Evolutionary conservation across 2,888 invertebrate genomes (phyloP), one percentile per base, ranked within the genome.

Genomic region (Nesidiocoris tenuis): DNA sequence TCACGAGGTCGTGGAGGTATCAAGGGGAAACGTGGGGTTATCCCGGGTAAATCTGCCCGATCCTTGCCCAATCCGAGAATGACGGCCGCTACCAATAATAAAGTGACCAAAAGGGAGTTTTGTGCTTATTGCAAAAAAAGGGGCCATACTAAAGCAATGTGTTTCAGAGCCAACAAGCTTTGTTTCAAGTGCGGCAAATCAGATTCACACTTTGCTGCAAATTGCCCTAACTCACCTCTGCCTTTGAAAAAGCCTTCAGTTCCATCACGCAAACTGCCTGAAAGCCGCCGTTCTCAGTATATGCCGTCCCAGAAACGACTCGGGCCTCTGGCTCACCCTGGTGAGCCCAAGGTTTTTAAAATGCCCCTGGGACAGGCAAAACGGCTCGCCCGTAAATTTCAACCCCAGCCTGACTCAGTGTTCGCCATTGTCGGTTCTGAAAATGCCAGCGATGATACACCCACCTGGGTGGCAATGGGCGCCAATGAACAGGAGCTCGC

Each of bases 351-450:
- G n/a, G 2, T 65, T 1, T n/a, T 65, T 12, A 65, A 16, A 9
- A 65, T 65, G 65, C 22, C 22, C 5, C 25, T 65, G 65, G 65
- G 65, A 7, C 63, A 63, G n/a, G 63, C 63, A 9, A 23, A 21
- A 21, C 16, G 2, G 23, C 22, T 63, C 9, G 19, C 63, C 9
- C 63, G 16, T 1, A 16, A 21, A 21, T 63, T 63, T 21, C 7
- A 3, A 1, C 7, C 63, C 22, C 22, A 7, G n/a, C 63, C 63
- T n/a, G 65, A 65, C 21, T n/a, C 65, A 1, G 19, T n/a, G 5
- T 65, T 65, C 25, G 16, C 22, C n/a, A 65, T 65, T 17, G 12
- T 24, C 7, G 65, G 65, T 5, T n/a, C 22, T 24, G 17, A 3
- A n/a, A 24, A 23, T 23, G 12, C 23, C 24, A 23, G 12, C 9